Conservation (phyloP, 2,888 invertebrate genomes). For the Ethmia dodecea region DNA sequence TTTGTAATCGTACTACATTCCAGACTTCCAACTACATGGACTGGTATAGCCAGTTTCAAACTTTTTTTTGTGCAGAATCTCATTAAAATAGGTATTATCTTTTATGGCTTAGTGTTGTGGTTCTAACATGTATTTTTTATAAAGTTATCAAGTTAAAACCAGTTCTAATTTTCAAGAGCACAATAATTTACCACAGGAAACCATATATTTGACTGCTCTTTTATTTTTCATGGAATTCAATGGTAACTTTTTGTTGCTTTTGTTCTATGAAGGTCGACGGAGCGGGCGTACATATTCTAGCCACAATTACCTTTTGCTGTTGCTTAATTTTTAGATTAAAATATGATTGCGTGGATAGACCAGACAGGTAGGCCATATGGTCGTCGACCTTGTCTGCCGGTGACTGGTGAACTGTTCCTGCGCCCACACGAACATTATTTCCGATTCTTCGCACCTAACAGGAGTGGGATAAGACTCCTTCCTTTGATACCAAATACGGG, state of each 20-base stretch:
- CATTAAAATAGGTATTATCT: too few species aligned
- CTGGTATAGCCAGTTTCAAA: too few species aligned
- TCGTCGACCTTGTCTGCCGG: slow-evolving; percentile 53
- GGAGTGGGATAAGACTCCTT: too few species aligned
- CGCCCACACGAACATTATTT: slow-evolving; percentile 46
- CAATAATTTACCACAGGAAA: slow-evolving; percentile 40
- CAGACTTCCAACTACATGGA: too few species aligned
- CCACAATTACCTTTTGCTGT: slow-evolving; percentile 10
- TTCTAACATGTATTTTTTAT: too few species aligned
- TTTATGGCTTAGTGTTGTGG: too few species aligned
- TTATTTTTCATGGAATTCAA: slow-evolving; percentile 12
- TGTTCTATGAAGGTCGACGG: slow-evolving; percentile 12
- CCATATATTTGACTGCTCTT: slow-evolving; percentile 19
- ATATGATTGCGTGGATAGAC: slow-evolving; percentile 1
- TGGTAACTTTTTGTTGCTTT: slow-evolving; percentile 14
- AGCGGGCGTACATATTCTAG: neutral
- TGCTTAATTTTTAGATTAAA: slow-evolving; percentile 31
- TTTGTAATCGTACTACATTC: too few species aligned
- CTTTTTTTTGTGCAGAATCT: too few species aligned
- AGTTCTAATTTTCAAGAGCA: slow-evolving; percentile 31
- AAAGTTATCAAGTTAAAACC: too few species aligned
- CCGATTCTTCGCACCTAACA: too few species aligned
- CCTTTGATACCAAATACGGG: too few species aligned
- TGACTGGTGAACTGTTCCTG: slow-evolving; percentile 46
- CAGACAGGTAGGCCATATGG: slow-evolving; percentile 56